Percentiles rank a stretch among this genome's conserved stretches.
Conservation (phyloP, 37 sponge, comb jelly and placozoan genomes). For the Halisarca cf. caerulea region DNA sequence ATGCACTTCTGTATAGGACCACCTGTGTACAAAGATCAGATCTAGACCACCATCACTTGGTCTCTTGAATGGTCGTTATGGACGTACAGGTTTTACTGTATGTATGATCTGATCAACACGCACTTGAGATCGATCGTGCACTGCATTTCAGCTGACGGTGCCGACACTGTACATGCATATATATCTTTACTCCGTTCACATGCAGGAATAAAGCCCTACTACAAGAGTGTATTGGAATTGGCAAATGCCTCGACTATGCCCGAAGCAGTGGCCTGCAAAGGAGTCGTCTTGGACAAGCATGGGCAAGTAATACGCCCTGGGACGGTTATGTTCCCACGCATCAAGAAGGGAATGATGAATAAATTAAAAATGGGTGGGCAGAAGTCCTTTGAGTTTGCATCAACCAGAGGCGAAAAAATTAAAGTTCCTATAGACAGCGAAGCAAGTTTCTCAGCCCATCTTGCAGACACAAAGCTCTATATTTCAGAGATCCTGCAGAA, state of each 20-base stretch:
- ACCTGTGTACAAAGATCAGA: too few species aligned
- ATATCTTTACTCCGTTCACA: not conserved
- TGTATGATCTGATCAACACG: too few species aligned
- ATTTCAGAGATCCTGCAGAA: not conserved
- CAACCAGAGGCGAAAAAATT: not conserved
- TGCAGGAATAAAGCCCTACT: not conserved
- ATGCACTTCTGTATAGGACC: too few species aligned
- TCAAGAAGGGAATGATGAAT: not conserved
- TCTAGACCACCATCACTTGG: too few species aligned
- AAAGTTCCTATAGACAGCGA: not conserved
- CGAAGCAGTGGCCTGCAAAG: not conserved
- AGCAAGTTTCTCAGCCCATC: not conserved
- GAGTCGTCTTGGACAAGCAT: not conserved
- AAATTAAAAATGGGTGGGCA: not conserved
- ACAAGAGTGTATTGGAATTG: not conserved
- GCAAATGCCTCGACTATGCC: not conserved
- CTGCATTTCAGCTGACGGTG: not conserved
- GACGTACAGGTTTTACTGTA: too few species aligned
- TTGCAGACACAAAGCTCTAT: slow-evolving; percentile 9
- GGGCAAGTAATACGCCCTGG: slow-evolving; percentile 16
- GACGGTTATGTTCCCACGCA: not conserved
- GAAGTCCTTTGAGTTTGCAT: not conserved
- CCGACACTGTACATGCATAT: too few species aligned
- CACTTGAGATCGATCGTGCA: too few species aligned
- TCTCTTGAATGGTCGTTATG: too few species aligned